Evolutionary conservation across 2,113 vertebrate species (phyloP), one percentile per base, ranked within the genome.

Genomic region (Perca flavescens): DNA sequence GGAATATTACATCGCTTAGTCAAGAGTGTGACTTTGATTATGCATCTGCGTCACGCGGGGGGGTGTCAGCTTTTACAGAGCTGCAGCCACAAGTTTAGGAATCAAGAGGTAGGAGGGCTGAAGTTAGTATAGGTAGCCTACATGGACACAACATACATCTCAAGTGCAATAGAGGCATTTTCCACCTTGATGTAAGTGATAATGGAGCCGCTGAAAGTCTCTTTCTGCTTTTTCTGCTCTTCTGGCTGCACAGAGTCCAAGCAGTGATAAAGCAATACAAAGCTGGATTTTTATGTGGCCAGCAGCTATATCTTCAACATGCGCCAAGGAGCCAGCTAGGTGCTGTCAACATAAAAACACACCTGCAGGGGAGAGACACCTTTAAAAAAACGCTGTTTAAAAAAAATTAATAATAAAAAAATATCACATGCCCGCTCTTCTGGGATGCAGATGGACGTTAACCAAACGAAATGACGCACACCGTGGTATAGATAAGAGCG

Each of bases 1-100:
- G 40, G 15, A 3, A 86, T 82, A 90, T 89, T 84, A 80, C 53
- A 86, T 43, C 78, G 81, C 88, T 70, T 2, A 2, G 19, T 4
- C 1, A 10, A 10, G 22, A 17, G 17, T 22, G 56, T 17, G 25
- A 17, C 21, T 72, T n/a, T 46, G 19, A 73, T 68, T 58, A 62
- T 40, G n/a, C 60, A 70, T 49, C 46, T 63, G 52, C 28, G 28
- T 60, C 43, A 71, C 0, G 22, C 25, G 5, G 66, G 5, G 56
- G 28, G 28, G 28, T 43, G 75, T 50, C 17, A 34, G 34, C 34
- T 1, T 34, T 34, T 31, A 5, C 34, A 34, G 34, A 34, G 5
- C 34, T 34, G 31, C 31, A 31, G 31, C 31, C 31, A 34, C 31
- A 34, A 34, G 31, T 5, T 34, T 34, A 34, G 31, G 31, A 34